These are phyloP conservation scores for Cactoblastis cactorum DNA, from an alignment of 2,888 invertebrate species.

Conservation along the genomic window DNA sequence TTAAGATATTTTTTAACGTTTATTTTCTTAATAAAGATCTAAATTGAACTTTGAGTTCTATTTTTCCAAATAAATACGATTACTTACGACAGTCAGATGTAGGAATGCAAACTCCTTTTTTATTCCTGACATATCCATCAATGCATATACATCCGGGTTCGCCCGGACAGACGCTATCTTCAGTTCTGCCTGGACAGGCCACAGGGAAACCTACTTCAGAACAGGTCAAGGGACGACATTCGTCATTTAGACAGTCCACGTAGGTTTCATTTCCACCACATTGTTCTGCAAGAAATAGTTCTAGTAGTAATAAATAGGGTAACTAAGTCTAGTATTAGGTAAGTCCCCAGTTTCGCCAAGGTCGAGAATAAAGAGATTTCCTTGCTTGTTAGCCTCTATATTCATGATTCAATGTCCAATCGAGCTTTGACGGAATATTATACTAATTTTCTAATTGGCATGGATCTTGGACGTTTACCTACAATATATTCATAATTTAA, in stretches of 20 bases:
- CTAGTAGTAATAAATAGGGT: too few relatives aligned
- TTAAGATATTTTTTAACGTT: neutral
- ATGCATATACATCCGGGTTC: conserved; percentile 36
- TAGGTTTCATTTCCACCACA: conserved; percentile 20
- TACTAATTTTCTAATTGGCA: too few relatives aligned
- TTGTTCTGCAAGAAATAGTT: conserved; percentile 7
- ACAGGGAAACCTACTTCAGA: conserved; percentile 25
- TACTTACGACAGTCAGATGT: conserved; percentile 29
- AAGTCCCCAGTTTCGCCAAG: too few relatives aligned
- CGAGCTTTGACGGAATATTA: too few relatives aligned
- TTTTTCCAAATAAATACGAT: too few relatives aligned
- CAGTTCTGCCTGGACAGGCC: conserved; percentile 6
- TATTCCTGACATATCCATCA: conserved; percentile 27
- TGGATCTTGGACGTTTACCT: too few relatives aligned
- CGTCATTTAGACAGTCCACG: conserved; percentile 20
- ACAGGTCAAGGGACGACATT: conserved; percentile 24
- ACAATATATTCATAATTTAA: too few relatives aligned
- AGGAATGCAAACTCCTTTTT: conserved; percentile 32
- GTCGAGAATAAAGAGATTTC: neutral
- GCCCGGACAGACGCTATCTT: conserved; percentile 13
- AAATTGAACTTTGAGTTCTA: neutral
- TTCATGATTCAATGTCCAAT: too few relatives aligned
- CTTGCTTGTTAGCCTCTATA: too few relatives aligned
- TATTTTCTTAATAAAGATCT: neutral
- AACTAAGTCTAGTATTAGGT: too few relatives aligned